Conservation (phyloP, 2,888 invertebrate genomes). For the Leptopilina myrica region DNA sequence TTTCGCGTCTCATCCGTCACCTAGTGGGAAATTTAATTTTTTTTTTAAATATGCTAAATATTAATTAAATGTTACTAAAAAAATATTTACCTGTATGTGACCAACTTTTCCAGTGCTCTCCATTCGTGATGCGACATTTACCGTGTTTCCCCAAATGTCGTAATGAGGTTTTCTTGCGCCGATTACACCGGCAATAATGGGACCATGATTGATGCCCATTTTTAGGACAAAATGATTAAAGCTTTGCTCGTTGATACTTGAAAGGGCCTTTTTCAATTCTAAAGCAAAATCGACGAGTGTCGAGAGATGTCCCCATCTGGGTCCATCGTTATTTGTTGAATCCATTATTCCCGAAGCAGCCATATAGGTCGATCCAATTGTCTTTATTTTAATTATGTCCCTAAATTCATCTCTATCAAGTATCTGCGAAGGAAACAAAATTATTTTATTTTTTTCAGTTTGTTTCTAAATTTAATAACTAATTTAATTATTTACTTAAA, state of each 20-base stretch:
- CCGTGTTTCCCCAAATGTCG: constrained; percentile 98
- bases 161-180: constrained; percentile 97
- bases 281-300: constrained; percentile 93
- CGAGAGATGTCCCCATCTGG: constrained; percentile 89
- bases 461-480: not conserved
- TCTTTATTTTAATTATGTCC: constrained; percentile 96
- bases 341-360: constrained; percentile 85
- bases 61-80: not conserved
- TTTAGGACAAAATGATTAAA: constrained; percentile 96
- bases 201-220: constrained; percentile 97
- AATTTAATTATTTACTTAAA: too few species aligned
- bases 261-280: constrained; percentile 92
- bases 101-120: constrained; percentile 98
- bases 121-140: constrained; percentile 98
- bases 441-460: not conserved
- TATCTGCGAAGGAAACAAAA: constrained; percentile 79
- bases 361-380: constrained; percentile 96
- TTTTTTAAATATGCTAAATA: not conserved
- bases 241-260: constrained; percentile 95
- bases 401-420: constrained; percentile 90
- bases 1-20: constrained; percentile 96
- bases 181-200: constrained; percentile 96
- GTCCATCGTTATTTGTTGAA: constrained; percentile 64
- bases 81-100: constrained; percentile 90
- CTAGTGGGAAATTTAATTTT: constrained; percentile 77